Base-by-base conservation (phyloP, 2,888 invertebrate species). In the Cephus rjabovi region DNA sequence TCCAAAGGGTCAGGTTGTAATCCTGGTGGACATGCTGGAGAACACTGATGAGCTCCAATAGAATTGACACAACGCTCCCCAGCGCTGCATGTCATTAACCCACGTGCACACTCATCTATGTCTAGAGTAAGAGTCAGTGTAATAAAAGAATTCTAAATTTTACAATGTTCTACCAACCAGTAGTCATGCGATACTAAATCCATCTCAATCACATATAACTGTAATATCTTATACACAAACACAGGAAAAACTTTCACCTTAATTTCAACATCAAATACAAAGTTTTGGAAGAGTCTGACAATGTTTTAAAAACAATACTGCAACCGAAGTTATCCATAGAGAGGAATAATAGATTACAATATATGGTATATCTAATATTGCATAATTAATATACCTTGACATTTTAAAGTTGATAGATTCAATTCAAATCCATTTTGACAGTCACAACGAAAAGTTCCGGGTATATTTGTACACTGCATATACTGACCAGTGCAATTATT, bases 371-470 rank as follows among this genome's bases (percentile, higher is more conserved):
- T 23, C 23, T 56, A 23, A 56, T 56, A 56, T 23, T 56, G 56
- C 4, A 56, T 23, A 56, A 56, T 56, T 23, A 56, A 56, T 56
- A 56, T 79, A 79, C 77, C 94, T 76, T 93, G 91, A 86, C 95
- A 95, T n/a, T 93, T 93, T 81, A 93, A 92, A 30, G 93, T 93
- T 3, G 93, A 88, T 0, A 90, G 90, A 85, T 95, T 94, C 84
- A 93, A 90, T 71, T 92, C 92, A 84, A 93, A 95, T 1, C 95
- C 95, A 15, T 89, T 87, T 86, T 93, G 92, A 84, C 95, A 95
- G 15, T 92, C 91, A 87, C 95, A 96, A 15, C 90, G 88, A 86
- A 93, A 95, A 77, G 94, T 94, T 3, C 96, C 96, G 23, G 93
- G 89, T 0, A 93, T 94, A 87, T 96, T 96, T 34, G 40, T 73